Conservation (phyloP, 2,888 invertebrate genomes). For the Odontocerum albicorne region DNA sequence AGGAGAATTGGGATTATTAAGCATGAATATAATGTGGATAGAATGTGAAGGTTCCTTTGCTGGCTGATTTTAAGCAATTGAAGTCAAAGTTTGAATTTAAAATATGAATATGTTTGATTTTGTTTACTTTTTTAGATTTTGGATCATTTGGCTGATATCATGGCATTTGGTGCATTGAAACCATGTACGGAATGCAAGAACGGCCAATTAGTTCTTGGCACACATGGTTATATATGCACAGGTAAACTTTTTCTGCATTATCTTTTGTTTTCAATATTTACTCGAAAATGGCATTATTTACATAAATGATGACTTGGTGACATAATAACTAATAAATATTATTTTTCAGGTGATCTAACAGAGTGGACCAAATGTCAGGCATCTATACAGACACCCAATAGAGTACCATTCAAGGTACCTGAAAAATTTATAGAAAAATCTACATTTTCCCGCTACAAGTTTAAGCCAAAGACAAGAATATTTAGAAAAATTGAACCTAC, state of each 20-base stretch:
- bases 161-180: conserved; percentile 84
- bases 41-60: no score
- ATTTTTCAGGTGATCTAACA: conserved; percentile 59
- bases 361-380: conserved; percentile 91
- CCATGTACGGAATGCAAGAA: conserved; percentile 77
- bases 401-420: conserved; percentile 72
- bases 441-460: conserved; percentile 65
- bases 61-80: no score
- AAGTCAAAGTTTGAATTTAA: no score
- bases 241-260: conserved; percentile 52
- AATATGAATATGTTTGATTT: no score
- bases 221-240: conserved; percentile 81
- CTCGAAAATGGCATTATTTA: neutral
- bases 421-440: conserved; percentile 56
- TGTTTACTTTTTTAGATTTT: conserved; percentile 59
- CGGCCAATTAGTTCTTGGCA: conserved; percentile 70
- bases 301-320: neutral
- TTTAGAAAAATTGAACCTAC: conserved; percentile 59
- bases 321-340: conserved; percentile 10
- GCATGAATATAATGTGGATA: no score
- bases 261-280: conserved; percentile 5
- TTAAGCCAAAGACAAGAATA: conserved; percentile 58
- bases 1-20: no score
- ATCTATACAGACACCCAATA: conserved; percentile 69
- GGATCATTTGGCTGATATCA: conserved; percentile 78